Conservation (phyloP, 2,113 vertebrate species). For the Brienomyrus brachyistius region DNA sequence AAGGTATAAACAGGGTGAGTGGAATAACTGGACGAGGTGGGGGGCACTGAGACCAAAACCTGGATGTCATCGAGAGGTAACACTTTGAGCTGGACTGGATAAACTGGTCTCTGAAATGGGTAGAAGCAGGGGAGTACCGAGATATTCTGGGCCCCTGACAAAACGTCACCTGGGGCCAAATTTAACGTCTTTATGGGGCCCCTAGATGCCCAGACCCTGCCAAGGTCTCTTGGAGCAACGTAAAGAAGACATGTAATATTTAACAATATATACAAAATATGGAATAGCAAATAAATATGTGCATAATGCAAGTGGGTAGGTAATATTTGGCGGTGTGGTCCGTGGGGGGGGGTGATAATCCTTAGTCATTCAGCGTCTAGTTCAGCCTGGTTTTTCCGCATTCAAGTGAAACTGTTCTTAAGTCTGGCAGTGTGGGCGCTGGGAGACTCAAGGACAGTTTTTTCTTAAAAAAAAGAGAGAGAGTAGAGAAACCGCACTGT, state of each 20-base stretch:
- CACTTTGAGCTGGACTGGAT: not conserved
- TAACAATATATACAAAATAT: not conserved
- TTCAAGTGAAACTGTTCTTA: not conserved
- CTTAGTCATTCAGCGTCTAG: not conserved
- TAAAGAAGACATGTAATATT: not conserved
- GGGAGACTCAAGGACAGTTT: not conserved
- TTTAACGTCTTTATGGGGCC: not conserved
- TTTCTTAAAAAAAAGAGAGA: not conserved
- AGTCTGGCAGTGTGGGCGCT: not conserved
- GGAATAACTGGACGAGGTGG: constrained; percentile 29
- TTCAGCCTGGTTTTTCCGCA: not conserved
- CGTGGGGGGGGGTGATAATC: not conserved
- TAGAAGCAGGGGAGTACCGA: not conserved
- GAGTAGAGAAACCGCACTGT: not conserved
- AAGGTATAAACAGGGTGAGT: constrained; percentile 21
- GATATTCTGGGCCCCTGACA: not conserved
- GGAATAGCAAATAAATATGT: not conserved
- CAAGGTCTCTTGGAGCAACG: not conserved
- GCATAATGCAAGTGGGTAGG: not conserved
- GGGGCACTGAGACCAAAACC: not conserved
- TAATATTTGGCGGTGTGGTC: not conserved
- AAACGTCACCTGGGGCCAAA: not conserved
- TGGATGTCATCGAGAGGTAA: not conserved
- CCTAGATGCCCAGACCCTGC: not conserved
- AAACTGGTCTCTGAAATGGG: not conserved